A percentile compares a stretch with the other conserved stretches of the same genome.
phyloP scores from a whole-genome alignment of 2,888 invertebrate species.

The Lasioglossum leucozonium region DNA sequence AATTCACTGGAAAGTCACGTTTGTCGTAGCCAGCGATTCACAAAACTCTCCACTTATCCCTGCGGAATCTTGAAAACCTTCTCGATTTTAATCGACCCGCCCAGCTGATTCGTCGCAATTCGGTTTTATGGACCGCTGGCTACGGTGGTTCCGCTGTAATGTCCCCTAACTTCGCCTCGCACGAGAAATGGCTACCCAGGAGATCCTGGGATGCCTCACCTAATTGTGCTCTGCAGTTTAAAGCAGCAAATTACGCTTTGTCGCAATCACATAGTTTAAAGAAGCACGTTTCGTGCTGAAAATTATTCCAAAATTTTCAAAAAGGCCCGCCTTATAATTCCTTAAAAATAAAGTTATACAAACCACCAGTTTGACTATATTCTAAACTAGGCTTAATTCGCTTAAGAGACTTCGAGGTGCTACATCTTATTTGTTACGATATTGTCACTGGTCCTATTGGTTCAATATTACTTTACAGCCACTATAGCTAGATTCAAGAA shows the following conservation, averaged over 20 bases:
- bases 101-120: not conserved
- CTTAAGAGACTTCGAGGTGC: not conserved
- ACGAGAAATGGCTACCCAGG: not conserved
- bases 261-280: not conserved
- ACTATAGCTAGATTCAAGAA: not conserved
- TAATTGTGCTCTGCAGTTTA: not conserved
- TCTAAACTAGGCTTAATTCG: no score
- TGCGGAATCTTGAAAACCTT: not conserved
- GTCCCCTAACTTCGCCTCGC: not conserved
- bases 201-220: not conserved
- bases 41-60: not conserved
- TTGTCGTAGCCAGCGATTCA: conserved; percentile 30
- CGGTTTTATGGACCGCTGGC: not conserved
- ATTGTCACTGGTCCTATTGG: not conserved
- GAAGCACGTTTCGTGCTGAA: not conserved
- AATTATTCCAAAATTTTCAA: not conserved
- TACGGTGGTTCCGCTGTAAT: not conserved
- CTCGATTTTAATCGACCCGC: conserved; percentile 31
- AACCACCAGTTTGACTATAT: not conserved
- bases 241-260: not conserved
- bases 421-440: no score
- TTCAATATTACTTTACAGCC: not conserved
- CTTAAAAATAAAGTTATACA: not conserved
- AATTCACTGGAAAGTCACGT: conserved; percentile 39
- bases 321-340: not conserved